Percentiles rank a stretch among this genome's conserved stretches.
phyloP scores from a whole-genome alignment of 2,888 invertebrate genomes.

The Andrena chrysosceles region DNA sequence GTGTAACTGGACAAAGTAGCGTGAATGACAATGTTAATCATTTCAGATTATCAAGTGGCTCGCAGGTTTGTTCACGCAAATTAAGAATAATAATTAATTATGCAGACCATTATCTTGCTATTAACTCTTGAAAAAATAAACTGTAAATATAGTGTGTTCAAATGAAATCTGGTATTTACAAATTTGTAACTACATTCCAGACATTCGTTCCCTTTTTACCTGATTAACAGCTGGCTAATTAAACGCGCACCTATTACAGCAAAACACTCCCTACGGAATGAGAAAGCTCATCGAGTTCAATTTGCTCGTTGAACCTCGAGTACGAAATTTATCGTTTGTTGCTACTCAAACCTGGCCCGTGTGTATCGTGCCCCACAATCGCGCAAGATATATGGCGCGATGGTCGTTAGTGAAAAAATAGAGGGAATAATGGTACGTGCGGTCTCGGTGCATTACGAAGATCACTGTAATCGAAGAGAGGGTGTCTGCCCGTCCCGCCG shows the following conservation, averaged over 20 bases:
- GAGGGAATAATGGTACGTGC: constrained; percentile 50
- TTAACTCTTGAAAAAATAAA: too few relatives aligned
- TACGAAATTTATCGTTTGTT: constrained; percentile 34
- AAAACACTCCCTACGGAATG: neutral
- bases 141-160: too few relatives aligned
- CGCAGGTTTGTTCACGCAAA: too few relatives aligned
- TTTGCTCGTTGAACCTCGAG: neutral
- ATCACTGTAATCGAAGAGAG: constrained; percentile 44
- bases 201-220: too few relatives aligned
- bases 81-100: too few relatives aligned
- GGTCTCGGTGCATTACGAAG: constrained; percentile 59
- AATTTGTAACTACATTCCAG: too few relatives aligned
- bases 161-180: too few relatives aligned
- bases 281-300: neutral
- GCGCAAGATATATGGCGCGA: constrained; percentile 42
- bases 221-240: neutral
- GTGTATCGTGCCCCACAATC: neutral
- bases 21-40: too few relatives aligned
- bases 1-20: too few relatives aligned
- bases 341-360: constrained; percentile 2
- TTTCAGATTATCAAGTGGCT: too few relatives aligned
- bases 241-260: neutral
- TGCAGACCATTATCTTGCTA: too few relatives aligned
- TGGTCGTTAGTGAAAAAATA: constrained; percentile 50
- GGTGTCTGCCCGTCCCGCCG: constrained; percentile 56